Percentiles rank a stretch among this genome's conserved stretches.
phyloP scores from a whole-genome alignment of 2,888 invertebrate species.

The Loripinus fragilis region DNA sequence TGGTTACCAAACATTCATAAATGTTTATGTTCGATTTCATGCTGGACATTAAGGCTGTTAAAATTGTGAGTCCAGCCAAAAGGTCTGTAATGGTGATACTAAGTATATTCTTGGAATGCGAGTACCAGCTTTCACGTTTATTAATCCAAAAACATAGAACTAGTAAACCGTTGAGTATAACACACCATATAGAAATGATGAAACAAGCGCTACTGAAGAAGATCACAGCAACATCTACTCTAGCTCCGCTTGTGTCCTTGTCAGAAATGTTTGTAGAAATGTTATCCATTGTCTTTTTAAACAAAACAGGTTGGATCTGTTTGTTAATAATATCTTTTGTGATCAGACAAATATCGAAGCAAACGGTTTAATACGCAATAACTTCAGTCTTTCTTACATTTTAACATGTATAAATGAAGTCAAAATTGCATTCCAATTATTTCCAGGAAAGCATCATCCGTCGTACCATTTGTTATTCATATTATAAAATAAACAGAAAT shows the following conservation, averaged over 20 bases:
- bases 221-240: neutral
- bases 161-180: slow-evolving; percentile 25
- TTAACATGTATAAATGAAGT: too few species aligned
- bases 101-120: slow-evolving; percentile 31
- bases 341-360: too few species aligned
- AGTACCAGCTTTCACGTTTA: slow-evolving; percentile 21
- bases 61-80: slow-evolving; percentile 27
- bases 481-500: too few species aligned
- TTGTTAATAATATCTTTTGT: too few species aligned
- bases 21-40: neutral
- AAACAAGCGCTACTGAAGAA: neutral
- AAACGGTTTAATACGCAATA: too few species aligned
- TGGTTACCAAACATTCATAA: slow-evolving; percentile 20
- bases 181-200: neutral
- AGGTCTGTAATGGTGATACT: slow-evolving; percentile 30
- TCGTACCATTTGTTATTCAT: too few species aligned
- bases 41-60: slow-evolving; percentile 2
- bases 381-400: too few species aligned
- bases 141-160: slow-evolving; percentile 35
- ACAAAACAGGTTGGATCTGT: too few species aligned
- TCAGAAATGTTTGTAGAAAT: neutral
- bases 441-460: too few species aligned
- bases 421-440: too few species aligned
- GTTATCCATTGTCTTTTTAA: neutral
- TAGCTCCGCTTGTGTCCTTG: neutral